Conservation (phyloP, 1,140 invertebrate genomes). For the Camponotus pennsylvanicus region DNA sequence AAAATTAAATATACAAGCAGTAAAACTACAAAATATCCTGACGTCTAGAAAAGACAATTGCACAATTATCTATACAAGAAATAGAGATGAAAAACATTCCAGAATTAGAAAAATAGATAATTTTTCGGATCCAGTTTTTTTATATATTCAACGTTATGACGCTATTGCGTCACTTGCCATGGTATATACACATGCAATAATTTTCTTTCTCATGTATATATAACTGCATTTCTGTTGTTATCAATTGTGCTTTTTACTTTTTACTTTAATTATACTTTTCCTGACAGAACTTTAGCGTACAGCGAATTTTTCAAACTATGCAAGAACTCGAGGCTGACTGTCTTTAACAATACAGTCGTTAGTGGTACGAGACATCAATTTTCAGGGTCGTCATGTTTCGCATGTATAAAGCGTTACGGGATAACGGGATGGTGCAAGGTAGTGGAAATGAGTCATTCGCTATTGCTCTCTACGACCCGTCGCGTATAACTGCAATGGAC, state of each 20-base stretch:
- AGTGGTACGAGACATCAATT: neutral
- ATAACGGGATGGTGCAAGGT: slow-evolving; percentile 49
- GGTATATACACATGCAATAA: too few relatives aligned
- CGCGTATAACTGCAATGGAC: slow-evolving; percentile 26
- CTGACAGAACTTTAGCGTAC: too few relatives aligned
- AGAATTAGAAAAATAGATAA: slow-evolving; percentile 45
- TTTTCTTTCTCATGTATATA: too few relatives aligned
- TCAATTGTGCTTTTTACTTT: too few relatives aligned
- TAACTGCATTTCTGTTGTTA: too few relatives aligned
- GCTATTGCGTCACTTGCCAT: too few relatives aligned
- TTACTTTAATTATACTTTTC: too few relatives aligned
- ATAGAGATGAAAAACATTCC: slow-evolving; percentile 8
- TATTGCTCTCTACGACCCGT: slow-evolving; percentile 28
- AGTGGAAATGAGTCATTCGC: slow-evolving; percentile 60
- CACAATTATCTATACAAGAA: slow-evolving; percentile 4
- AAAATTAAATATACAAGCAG: slow-evolving; percentile 35
- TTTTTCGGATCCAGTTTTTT: too few relatives aligned
- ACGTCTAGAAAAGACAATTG: slow-evolving; percentile 15
- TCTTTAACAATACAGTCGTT: neutral
- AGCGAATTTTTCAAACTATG: too few relatives aligned
- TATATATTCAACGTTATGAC: too few relatives aligned
- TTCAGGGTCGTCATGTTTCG: slow-evolving; percentile 37
- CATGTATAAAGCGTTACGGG: slow-evolving; percentile 6
- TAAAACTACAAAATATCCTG: slow-evolving; percentile 13
- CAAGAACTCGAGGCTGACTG: too few relatives aligned